Base-by-base conservation (phyloP, 2,113 vertebrate genomes). In the Polypterus senegalus region DNA sequence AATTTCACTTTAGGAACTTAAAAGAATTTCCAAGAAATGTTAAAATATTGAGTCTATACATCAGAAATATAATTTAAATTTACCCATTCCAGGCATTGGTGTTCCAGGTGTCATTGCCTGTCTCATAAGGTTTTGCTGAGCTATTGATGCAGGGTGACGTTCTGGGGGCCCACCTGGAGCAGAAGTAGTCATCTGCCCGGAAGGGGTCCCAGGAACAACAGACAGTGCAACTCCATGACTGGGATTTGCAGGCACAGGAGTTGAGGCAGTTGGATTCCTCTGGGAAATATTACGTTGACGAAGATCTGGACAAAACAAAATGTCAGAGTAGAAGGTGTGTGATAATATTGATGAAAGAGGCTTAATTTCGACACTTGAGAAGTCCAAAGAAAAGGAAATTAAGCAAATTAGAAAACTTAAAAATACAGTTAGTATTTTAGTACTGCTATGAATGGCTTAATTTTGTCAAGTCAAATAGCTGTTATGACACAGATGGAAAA, bases 1-100 rank as follows among this genome's bases (percentile, higher is more conserved):
- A 27, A 27, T 27, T 54, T 54, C 9, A 10, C 11, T 11, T 54
- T 11, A 9, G 1, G 11, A 5, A 27, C 27, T 27, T 27, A 27
- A 27, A 27, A 27, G 27, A 27, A 27, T 27, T 27, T 27, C 27
- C 27, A 27, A 27, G 27, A 27, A 27, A 27, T 27, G 27, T 27
- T 27, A 27, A 27, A 27, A 27, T 27, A 27, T 27, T 54, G 53
- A 48, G 57, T 62, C 61, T 58, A 52, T 11, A 61, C 8, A 48
- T 49, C 45, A 57, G 10, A 54, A 59, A 43, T 9, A 47, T 7
- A 57, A 57, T 3, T 9, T 84, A 80, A 86, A 89, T 93, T 93
- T 91, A 95, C 92, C 92, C 81, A 92, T 84, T 91, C 90, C 93
- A 83, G 84, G 83, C 81, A 87, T 78, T 76, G 91, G 83, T 83